These are phyloP conservation scores for Malthinus seriepunctatus DNA, from an alignment of 2,888 invertebrate species.

Conservation along the genomic window DNA sequence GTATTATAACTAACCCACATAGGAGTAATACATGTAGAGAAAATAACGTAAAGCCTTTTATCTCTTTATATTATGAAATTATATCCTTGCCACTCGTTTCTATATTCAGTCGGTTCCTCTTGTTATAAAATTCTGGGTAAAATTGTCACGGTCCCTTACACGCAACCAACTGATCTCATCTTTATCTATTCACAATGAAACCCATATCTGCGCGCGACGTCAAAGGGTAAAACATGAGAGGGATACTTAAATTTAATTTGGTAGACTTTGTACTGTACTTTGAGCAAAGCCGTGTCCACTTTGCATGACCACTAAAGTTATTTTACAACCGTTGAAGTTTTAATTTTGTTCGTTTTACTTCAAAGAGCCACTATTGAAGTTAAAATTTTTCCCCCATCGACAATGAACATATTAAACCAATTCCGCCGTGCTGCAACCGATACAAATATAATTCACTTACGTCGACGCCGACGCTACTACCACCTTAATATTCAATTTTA, in stretches of 20 bases:
- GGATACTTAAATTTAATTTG: slow-evolving; percentile 28
- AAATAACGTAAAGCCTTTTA: slow-evolving; percentile 21
- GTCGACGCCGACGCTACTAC: no score
- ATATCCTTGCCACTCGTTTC: slow-evolving; percentile 16
- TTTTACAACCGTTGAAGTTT: slow-evolving; percentile 41
- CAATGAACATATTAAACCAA: no score
- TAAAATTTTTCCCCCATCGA: no score
- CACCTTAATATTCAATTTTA: no score
- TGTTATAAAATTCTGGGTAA: slow-evolving; percentile 16
- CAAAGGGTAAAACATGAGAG: slow-evolving; percentile 29
- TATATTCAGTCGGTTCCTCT: slow-evolving; percentile 10
- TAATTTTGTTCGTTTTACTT: slow-evolving; percentile 38
- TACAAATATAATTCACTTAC: no score
- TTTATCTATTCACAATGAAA: slow-evolving; percentile 26
- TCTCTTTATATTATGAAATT: slow-evolving; percentile 16
- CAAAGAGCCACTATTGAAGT: neutral
- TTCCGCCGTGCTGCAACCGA: no score
- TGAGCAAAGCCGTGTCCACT: slow-evolving; percentile 35
- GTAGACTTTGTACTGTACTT: slow-evolving; percentile 33
- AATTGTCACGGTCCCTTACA: slow-evolving; percentile 19
- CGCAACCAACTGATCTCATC: slow-evolving; percentile 17
- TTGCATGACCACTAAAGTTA: slow-evolving; percentile 39
- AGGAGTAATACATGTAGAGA: slow-evolving; percentile 13
- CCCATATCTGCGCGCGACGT: slow-evolving; percentile 20
- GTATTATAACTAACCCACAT: slow-evolving; percentile 8